Conservation (phyloP, 1,140 invertebrate genomes). For the Drosophila lacertosa region DNA sequence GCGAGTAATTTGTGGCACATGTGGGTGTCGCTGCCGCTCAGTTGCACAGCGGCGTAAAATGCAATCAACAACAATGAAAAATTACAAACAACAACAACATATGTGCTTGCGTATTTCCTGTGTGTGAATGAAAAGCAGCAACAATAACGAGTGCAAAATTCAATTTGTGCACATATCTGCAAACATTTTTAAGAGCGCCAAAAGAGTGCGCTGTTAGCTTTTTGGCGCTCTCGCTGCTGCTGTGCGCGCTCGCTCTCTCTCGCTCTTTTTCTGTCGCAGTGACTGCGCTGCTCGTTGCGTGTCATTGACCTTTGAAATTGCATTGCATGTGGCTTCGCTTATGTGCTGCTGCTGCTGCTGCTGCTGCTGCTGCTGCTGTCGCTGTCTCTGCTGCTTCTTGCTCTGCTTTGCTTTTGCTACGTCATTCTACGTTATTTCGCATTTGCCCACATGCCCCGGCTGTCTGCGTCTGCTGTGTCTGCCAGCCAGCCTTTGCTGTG, state of each 20-base stretch:
- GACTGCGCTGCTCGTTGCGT: conserved; percentile 62
- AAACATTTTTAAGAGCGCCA: conserved; percentile 17
- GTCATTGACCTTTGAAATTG: conserved; percentile 84
- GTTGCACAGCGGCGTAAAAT: conserved; percentile 44
- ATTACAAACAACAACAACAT: conserved; percentile 56
- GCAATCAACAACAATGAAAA: conserved; percentile 79
- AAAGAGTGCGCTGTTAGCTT: conserved; percentile 39
- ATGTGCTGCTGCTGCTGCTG: conserved; percentile 48
- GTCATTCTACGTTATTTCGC: conserved; percentile 79
- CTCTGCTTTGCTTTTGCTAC: conserved; percentile 57
- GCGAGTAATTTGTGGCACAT: conserved; percentile 72
- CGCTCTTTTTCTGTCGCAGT: not conserved
- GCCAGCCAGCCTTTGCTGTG: conserved; percentile 50
- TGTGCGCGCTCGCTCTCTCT: conserved; percentile 34
- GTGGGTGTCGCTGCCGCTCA: conserved; percentile 56
- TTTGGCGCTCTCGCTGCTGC: conserved; percentile 34
- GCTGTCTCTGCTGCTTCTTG: conserved; percentile 24
- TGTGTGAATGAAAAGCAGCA: conserved; percentile 67
- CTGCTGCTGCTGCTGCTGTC: conserved; percentile 22
- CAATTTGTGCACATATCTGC: conserved; percentile 27
- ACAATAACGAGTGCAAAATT: conserved; percentile 15
- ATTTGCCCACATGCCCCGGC: conserved; percentile 59
- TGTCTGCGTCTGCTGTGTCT: conserved; percentile 35
- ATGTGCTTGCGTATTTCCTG: conserved; percentile 73
- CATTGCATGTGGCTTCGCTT: conserved; percentile 71